Evolutionary conservation across 2,888 invertebrate genomes (phyloP), one percentile per base, ranked within the genome.

Genomic region (Phasia obesa): DNA sequence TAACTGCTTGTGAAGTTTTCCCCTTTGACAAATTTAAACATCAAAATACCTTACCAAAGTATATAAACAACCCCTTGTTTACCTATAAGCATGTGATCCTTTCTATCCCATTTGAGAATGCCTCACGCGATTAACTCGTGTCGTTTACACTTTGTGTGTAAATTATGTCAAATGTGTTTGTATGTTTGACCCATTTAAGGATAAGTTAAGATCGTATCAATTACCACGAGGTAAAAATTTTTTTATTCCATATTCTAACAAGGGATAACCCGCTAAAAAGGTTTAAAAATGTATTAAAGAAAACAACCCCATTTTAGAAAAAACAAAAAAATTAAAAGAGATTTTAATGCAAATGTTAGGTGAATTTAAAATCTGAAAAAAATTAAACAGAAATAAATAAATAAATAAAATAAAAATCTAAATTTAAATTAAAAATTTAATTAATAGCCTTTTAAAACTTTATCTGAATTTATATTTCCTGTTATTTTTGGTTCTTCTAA

Each of bases 31-130:
- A 47, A 47, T 47, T 17, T 17, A 6, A 47, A 19, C 4, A 47
- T 19, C 19, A 47, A 44, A 17, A 17, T 47, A 47, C 7, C 2
- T 47, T 19, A 47, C n/a, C 17, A 35, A 17, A 6, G 38, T 42
- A 31, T 19, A 6, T 0, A n/a, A 27, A 35, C 51, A 49, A 62
- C 23, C 23, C 38, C 17, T 42, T 13, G 44, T 55, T 7, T 17
- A 2, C 15, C 9, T 59, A n/a, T 6, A 60, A 60, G 23, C 25
- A 6, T 15, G 3, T 27, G n/a, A 53, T 19, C 17, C 1, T 2
- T 38, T 38, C 13, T 67, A 47, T 79, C 73, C 79, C 67, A 21
- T 73, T 69, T 69, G 21, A 31, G n/a, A 47, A 79, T 53, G 9
- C 21, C 55, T 5, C 1, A 9, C 2, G 23, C 25, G 42, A 42